A percentile compares a stretch with the other conserved stretches of the same genome.
phyloP scores from a whole-genome alignment of 2,797 vertebrate species.

The Paguma larvata region DNA sequence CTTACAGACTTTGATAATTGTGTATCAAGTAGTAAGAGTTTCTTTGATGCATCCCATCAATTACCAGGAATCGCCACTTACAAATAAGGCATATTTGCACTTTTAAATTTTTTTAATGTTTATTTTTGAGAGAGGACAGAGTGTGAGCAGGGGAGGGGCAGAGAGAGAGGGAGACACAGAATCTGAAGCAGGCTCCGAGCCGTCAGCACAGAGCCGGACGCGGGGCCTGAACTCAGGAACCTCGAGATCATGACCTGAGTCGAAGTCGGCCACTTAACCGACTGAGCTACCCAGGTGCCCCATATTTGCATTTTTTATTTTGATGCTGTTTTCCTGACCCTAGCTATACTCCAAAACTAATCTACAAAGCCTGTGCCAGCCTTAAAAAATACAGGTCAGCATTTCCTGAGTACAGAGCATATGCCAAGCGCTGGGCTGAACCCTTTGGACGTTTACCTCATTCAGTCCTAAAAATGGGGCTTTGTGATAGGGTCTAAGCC shows the following conservation, averaged over 20 bases:
- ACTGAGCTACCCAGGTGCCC: too few relatives aligned
- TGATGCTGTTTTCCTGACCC: neutral
- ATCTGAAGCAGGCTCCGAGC: too few relatives aligned
- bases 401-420: rapidly evolving
- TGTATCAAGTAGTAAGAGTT: neutral
- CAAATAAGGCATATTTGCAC: neutral
- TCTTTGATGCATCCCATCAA: neutral
- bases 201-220: too few relatives aligned
- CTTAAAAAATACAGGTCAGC: neutral
- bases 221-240: too few relatives aligned
- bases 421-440: rapidly evolving
- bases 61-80: neutral
- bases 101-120: neutral
- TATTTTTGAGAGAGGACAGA: too few relatives aligned
- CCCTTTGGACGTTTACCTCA: neutral
- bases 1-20: neutral
- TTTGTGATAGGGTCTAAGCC: neutral
- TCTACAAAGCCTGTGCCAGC: neutral
- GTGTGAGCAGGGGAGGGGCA: too few relatives aligned
- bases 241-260: too few relatives aligned
- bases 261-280: too few relatives aligned
- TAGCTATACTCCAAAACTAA: neutral
- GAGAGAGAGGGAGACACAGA: too few relatives aligned
- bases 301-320: neutral
- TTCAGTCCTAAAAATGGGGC: neutral